These are phyloP conservation scores for Fundulus diaphanus DNA, from an alignment of 2,797 vertebrate species.

Conservation along the genomic window DNA sequence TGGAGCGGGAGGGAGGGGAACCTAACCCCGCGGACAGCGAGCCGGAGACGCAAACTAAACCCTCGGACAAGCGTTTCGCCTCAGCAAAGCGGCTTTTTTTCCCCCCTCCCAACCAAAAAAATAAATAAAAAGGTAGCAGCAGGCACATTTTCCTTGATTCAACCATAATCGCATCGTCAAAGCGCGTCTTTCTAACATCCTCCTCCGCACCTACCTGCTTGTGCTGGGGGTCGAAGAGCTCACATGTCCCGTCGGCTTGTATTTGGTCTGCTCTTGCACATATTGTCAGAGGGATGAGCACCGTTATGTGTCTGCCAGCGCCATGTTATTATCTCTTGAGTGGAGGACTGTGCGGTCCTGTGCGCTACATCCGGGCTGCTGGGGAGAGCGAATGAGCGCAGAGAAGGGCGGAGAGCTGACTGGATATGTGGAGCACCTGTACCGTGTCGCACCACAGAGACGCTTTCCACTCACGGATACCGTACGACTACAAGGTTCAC, in stretches of 20 bases:
- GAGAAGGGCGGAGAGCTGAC: slow-evolving; percentile 60
- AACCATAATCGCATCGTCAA: slow-evolving; percentile 22
- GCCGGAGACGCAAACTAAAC: slow-evolving; percentile 30
- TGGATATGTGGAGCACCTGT: slow-evolving; percentile 74
- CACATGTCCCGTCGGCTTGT: slow-evolving; percentile 76
- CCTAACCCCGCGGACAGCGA: slow-evolving; percentile 7
- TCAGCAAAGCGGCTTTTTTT: slow-evolving; percentile 31
- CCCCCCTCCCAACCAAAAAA: slow-evolving; percentile 22
- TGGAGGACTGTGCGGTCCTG: slow-evolving; percentile 70
- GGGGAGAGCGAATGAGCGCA: slow-evolving; percentile 71
- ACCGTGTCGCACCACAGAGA: slow-evolving; percentile 10
- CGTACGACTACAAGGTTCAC: background rate
- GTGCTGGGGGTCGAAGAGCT: slow-evolving; percentile 62
- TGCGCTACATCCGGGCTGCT: slow-evolving; percentile 86
- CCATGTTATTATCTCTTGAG: slow-evolving; percentile 81
- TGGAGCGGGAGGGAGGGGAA: slow-evolving; percentile 9
- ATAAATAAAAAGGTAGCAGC: slow-evolving; percentile 37
- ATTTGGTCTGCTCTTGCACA: slow-evolving; percentile 40
- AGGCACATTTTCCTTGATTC: slow-evolving; percentile 33
- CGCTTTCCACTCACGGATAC: background rate
- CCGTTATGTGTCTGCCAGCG: slow-evolving; percentile 81
- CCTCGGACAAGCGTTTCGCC: slow-evolving; percentile 47
- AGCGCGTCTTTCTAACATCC: slow-evolving; percentile 34
- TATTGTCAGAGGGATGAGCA: slow-evolving; percentile 54
- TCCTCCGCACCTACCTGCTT: slow-evolving; percentile 71